Base-by-base conservation (phyloP, 1,140 invertebrate species). In the Goniozus legneri region DNA sequence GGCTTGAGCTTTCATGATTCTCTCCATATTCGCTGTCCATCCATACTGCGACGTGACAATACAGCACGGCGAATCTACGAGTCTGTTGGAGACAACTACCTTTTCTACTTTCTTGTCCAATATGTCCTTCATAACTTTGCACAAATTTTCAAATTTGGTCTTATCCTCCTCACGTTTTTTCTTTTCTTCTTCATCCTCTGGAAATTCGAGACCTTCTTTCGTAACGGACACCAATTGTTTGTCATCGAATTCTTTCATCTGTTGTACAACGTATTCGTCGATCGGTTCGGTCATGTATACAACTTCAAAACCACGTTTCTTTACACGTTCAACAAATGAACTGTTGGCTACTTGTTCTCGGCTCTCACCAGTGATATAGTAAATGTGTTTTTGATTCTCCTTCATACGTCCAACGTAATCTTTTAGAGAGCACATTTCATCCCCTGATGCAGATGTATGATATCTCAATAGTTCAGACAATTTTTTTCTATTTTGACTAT, bases 21-120 rank as follows among this genome's bases (percentile, higher is more conserved):
- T 84, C 71, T 99, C 96, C 96, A 99, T 99, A 76, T 98, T 98
- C 2, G 95, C 96, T 7, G 95, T 93, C 97, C 96, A 98, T 34
- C 95, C 96, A 73, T 96, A 98, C 71, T 98, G 94, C 8, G 92
- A 94, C 4, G 97, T 98, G 16, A 98, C 96, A 65, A 99, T 98
- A 76, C 96, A 98, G 79, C 96, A 98, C 0, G 96, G 96, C 2
- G 95, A 98, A 51, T 94, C 90, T 0, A 97, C 95, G 42, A 99
- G 77, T 64, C 88, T 82, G 76, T 97, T 97, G 2, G 91, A 95
- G 0, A 99, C 91, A 0, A 92, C 87, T 15, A 97, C 94, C 77
- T 98, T 98, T 74, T 98, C 95, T 19, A 98, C 94, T 77, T 97
- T 97, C 78, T 92, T 97, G 77, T 98, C 96, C 32, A 99, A 77